Evolutionary conservation across 2,113 vertebrate species (phyloP).

Genomic region (Sylvicapra grimmia): DNA sequence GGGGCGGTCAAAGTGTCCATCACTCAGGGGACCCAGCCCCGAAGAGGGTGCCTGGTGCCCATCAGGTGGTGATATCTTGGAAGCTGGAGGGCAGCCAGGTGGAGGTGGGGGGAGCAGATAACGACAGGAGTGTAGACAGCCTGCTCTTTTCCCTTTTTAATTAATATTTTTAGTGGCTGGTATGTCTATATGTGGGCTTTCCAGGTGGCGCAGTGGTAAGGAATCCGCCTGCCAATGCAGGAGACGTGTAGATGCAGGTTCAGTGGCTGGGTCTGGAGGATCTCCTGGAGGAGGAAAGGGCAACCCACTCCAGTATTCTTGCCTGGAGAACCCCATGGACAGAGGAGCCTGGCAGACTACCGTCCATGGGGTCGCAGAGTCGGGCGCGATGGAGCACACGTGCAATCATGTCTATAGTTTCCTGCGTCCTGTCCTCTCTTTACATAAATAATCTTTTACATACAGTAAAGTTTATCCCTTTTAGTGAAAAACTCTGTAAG

Average conservation of each 20-base stretch:
- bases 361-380: neutral
- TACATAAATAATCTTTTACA: neutral
- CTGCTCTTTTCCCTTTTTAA: neutral
- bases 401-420: neutral
- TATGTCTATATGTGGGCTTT: neutral
- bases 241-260: neutral
- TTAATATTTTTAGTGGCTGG: neutral
- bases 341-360: neutral
- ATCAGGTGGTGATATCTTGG: neutral
- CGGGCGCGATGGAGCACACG: neutral
- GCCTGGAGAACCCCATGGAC: neutral
- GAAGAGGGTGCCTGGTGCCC: neutral
- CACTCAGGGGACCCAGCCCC: neutral
- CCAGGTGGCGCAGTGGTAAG: neutral
- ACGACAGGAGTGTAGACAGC: fast-evolving
- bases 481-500: neutral
- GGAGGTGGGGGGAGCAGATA: neutral
- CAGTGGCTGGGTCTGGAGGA: neutral
- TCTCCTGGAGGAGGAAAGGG: neutral
- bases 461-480: neutral
- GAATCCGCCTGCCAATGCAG: neutral
- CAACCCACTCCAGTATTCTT: neutral
- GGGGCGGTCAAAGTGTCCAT: neutral
- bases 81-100: neutral
- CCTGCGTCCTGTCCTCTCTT: neutral